phyloP scores from a whole-genome alignment of 2,888 invertebrate species.

The Yponomeuta malinellus region DNA sequence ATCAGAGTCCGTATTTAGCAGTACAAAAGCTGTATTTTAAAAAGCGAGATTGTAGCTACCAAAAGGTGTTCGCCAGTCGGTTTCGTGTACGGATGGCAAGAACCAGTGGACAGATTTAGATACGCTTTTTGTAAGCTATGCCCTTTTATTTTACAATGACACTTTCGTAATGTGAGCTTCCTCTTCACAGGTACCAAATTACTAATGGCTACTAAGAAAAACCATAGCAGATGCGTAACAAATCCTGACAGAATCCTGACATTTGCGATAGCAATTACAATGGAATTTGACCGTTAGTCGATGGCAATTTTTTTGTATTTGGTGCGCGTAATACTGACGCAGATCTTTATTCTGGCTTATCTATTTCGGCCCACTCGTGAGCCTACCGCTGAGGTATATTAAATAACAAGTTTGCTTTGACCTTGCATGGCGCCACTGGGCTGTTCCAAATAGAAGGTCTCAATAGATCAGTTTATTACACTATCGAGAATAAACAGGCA shows the following conservation, averaged over 20 bases:
- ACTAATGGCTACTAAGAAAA: no score
- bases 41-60: background rate
- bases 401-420: conserved; percentile 22
- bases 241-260: no score
- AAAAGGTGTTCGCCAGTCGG: background rate
- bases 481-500: background rate
- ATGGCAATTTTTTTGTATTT: no score
- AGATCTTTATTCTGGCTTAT: background rate
- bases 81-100: background rate
- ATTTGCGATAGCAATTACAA: no score
- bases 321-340: background rate
- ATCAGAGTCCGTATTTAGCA: background rate
- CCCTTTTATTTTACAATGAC: no score
- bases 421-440: conserved; percentile 13
- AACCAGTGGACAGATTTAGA: conserved; percentile 7
- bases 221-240: no score
- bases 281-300: no score
- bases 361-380: background rate
- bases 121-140: conserved; percentile 6
- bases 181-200: no score
- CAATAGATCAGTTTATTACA: background rate
- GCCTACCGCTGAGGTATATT: conserved; percentile 26
- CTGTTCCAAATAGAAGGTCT: conserved; percentile 10
- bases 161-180: no score
- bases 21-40: background rate